phyloP scores from a whole-genome alignment of 1,140 invertebrate genomes.

The Aricia agestis region DNA sequence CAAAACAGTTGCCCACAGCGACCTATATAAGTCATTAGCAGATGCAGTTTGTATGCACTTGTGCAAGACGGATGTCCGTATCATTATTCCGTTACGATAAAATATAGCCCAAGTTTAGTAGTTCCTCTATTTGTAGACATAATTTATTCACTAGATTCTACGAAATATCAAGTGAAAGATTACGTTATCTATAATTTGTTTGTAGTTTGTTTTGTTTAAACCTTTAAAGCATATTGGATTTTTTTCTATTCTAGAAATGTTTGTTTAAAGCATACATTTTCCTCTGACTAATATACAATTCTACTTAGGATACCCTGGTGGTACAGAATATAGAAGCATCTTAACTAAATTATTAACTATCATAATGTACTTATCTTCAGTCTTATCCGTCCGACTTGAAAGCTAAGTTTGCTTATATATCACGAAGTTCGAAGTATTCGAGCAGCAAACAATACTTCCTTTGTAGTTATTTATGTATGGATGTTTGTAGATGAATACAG shows the following conservation, averaged over 20 bases:
- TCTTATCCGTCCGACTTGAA: not conserved
- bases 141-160: too few relatives aligned
- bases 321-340: not conserved
- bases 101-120: not conserved
- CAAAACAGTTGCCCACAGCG: not conserved
- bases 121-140: not conserved
- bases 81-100: not conserved
- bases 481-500: not conserved
- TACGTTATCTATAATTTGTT: too few relatives aligned
- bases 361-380: not conserved
- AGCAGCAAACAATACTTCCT: conserved; percentile 6
- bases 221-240: too few relatives aligned
- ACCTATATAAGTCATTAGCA: conserved; percentile 3
- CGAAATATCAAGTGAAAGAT: too few relatives aligned
- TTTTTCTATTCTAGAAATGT: too few relatives aligned
- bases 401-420: conserved; percentile 9
- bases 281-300: not conserved
- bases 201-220: too few relatives aligned
- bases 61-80: not conserved
- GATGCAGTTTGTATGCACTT: not conserved
- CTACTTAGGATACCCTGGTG: not conserved
- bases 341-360: conserved; percentile 14
- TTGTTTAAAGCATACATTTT: too few relatives aligned
- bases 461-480: not conserved
- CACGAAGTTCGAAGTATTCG: conserved; percentile 2